phyloP scores from a whole-genome alignment of 2,797 vertebrate genomes.

The Eulemur mongoz region DNA sequence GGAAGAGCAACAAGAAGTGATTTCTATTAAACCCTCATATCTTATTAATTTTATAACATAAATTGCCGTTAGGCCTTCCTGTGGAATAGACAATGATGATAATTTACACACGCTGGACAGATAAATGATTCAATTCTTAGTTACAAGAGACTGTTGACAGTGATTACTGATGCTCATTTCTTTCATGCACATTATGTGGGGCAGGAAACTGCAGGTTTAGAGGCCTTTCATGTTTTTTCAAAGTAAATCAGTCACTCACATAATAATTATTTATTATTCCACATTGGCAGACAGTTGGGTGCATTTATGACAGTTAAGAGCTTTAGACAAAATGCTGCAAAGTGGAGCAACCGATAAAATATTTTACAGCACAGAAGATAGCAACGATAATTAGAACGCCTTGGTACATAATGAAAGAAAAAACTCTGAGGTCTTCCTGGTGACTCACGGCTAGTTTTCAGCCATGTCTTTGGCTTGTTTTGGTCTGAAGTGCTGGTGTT shows the following conservation, averaged over 20 bases:
- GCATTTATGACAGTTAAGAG: conserved; percentile 85
- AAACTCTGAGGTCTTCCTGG: conserved; percentile 53
- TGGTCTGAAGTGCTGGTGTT: neutral
- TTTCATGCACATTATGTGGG: conserved; percentile 81
- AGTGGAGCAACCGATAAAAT: conserved; percentile 74
- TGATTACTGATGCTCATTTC: conserved; percentile 91
- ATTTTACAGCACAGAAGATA: conserved; percentile 60
- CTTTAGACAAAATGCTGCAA: conserved; percentile 76
- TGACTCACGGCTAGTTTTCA: conserved; percentile 19
- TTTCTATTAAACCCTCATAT: conserved; percentile 78
- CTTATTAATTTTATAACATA: conserved; percentile 81
- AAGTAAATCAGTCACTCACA: conserved; percentile 86
- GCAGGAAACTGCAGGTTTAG: conserved; percentile 84
- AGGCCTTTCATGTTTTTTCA: conserved; percentile 85
- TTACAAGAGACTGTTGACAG: conserved; percentile 90
- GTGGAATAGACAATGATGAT: conserved; percentile 84
- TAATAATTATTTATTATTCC: conserved; percentile 88
- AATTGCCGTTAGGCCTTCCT: conserved; percentile 81
- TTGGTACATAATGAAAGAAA: conserved; percentile 66
- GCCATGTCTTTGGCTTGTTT: conserved; percentile 10
- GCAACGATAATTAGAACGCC: conserved; percentile 75
- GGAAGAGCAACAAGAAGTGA: neutral
- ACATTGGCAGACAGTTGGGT: conserved; percentile 81
- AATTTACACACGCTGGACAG: conserved; percentile 88
- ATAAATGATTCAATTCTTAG: conserved; percentile 93